Base-by-base conservation (phyloP, 2,888 invertebrate genomes). In the Oscheius sp. region DNA sequence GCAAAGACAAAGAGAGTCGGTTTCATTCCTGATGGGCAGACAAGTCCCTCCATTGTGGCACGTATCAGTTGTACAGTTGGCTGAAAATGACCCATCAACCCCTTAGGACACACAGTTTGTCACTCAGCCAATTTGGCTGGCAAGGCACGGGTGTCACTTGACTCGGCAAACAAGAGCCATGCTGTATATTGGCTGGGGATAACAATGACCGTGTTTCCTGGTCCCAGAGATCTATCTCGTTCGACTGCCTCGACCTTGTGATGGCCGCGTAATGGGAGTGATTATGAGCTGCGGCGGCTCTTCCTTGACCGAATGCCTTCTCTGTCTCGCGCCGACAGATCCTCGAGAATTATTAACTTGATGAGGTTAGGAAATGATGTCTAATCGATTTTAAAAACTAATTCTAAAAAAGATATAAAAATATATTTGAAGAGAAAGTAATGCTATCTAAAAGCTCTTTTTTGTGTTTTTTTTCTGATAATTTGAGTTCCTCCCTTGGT, bases 31-130 rank as follows among this genome's bases (percentile, higher is more conserved):
- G 10, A 71, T 67, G 12, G 79, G 70, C 27, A 82, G 69, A 79
- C 89, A 89, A 6, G 85, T 84, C 23, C 89, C 89, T 8, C 89
- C 89, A 80, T 89, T 89, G 72, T 87, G 87, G 73, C 89, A 89
- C 39, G 87, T 73, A n/a, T 87, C 87, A 33, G 84, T 74, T 65
- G 86, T 85, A 75, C 89, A 89, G 73, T 87, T 85, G 31, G 87
- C 89, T 89, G 83, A 48, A 87, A 85, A 23, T n/a, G n/a, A n/a
- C n/a, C n/a, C n/a, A n/a, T n/a, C n/a, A n/a, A 55, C 55, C 34
- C 45, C 27, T 25, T 42, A n/a, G n/a, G 58, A 34, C 20, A 55
- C 33, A 55, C 55, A 33, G 55, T 55, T 55, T 45, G 42, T 61
- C 17, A 45, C 52, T 29, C 52, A n/a, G n/a, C 61, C 42, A 42